Base-by-base conservation (phyloP, 2,113 vertebrate species). In the Chrysemys picta region DNA sequence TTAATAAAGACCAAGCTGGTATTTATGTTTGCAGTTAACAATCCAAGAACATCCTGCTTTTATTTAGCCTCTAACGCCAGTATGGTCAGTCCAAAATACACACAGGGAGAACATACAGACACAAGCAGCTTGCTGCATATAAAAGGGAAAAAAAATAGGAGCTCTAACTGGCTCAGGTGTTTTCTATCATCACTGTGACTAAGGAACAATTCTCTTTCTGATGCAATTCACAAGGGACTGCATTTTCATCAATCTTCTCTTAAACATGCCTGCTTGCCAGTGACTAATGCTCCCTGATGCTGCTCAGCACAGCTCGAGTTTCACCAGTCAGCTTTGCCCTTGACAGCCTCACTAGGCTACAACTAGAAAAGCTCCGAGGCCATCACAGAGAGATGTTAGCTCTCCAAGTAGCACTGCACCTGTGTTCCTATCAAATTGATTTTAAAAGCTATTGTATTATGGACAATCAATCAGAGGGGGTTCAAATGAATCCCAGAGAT, bases 211-310 rank as follows among this genome's bases (percentile, higher is more conserved):
- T 85, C 97, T 93, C 29, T 12, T 92, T 98, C 97, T 93, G 94
- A 98, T 98, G 98, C 98, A 98, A 98, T 97, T 90, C 98, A 76
- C 94, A 83, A 96, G 97, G 97, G 97, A 96, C 96, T 92, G 94
- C 96, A n/a, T 98, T 97, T 98, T 97, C 98, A 96, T 95, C 96
- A 96, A 96, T 96, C 98, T 98, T 97, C 95, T 97, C 97, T 96
- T 96, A 97, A 97, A 97, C 94, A 80, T 31, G 95, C 94, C 97
- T 4, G 50, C 96, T 98, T 95, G 96, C 98, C 97, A 98, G 97
- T 97, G 98, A 98, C 98, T 98, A 98, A 98, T 96, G 97, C 97
- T 96, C 97, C 98, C 97, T 95, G 96, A 96, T 98, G 98, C 97
- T 27, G 98, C 97, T 62, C 93, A 82, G 90, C 52, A 83, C 94